These are phyloP conservation scores for Rosalia funebris DNA, from an alignment of 2,888 invertebrate genomes.

Conservation along the genomic window DNA sequence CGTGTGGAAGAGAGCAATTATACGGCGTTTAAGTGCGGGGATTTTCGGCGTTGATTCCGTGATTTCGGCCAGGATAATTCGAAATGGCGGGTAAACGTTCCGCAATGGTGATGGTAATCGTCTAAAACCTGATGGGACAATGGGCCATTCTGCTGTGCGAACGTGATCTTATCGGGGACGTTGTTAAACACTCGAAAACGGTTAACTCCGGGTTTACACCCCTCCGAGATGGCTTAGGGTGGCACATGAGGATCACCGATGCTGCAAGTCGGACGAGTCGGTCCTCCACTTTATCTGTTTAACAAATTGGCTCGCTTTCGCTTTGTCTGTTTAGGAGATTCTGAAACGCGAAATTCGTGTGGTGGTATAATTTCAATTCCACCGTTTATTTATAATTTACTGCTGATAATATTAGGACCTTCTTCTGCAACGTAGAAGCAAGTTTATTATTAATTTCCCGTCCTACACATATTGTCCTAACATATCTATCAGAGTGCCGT, in stretches of 20 bases:
- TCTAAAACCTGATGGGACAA: conserved; percentile 52
- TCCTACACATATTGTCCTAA: no score
- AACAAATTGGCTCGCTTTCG: conserved; percentile 3
- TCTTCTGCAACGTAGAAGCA: no score
- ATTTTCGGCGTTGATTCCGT: conserved; percentile 2
- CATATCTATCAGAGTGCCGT: no score
- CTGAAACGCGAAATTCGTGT: no score
- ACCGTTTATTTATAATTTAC: no score
- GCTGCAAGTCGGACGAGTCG: neutral
- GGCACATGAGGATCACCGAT: neutral
- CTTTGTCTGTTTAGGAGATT: no score
- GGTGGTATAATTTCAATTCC: no score
- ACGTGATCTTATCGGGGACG: conserved; percentile 55
- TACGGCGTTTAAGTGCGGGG: neutral
- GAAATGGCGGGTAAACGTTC: conserved; percentile 22
- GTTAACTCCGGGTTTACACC: conserved; percentile 57
- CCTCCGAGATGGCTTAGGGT: conserved; percentile 50
- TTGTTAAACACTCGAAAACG: conserved; percentile 57
- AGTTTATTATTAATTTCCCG: no score
- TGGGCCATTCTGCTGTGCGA: conserved; percentile 54
- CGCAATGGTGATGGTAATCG: conserved; percentile 22
- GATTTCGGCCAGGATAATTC: conserved; percentile 6
- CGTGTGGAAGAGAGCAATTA: no score
- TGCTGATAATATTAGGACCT: no score
- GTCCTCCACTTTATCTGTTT: neutral